phyloP scores from a whole-genome alignment of 2,797 vertebrate species.

The Chloroceryle inda region DNA sequence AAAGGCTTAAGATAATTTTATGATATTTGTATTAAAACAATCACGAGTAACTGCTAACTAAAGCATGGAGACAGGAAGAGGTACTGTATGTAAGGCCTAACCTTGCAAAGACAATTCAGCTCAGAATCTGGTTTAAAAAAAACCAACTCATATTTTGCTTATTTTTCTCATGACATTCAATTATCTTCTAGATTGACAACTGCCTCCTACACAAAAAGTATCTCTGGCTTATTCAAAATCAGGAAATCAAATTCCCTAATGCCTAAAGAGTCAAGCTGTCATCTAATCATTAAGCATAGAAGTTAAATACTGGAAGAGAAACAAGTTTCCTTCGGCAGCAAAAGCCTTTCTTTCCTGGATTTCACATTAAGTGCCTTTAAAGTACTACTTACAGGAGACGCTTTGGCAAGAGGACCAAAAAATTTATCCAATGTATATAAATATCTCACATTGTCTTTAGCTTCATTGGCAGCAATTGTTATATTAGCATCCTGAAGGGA shows the following conservation, averaged over 20 bases:
- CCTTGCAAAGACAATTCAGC: not conserved
- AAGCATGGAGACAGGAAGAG: not conserved
- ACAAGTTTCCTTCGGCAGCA: not conserved
- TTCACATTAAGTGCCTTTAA: not conserved
- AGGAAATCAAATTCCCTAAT: not conserved
- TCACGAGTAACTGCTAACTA: not conserved
- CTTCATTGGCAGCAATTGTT: constrained; percentile 86
- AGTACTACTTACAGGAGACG: constrained; percentile 81
- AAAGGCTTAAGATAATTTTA: not conserved
- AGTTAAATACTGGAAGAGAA: not conserved
- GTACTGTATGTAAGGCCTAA: not conserved
- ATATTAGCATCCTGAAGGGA: constrained; percentile 81
- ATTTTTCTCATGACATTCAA: not conserved
- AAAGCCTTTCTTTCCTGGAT: not conserved
- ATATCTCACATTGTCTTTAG: constrained; percentile 89
- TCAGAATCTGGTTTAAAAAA: not conserved
- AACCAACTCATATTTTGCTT: not conserved
- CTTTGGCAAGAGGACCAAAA: constrained; percentile 81
- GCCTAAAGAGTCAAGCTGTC: not conserved
- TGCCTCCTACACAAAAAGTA: not conserved
- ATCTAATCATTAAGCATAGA: not conserved
- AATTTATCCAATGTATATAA: constrained; percentile 84
- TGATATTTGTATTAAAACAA: not conserved
- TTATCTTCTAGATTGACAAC: not conserved
- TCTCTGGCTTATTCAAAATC: not conserved